Base-by-base conservation (phyloP, 2,888 invertebrate species). In the Hypercompe scribonia region DNA sequence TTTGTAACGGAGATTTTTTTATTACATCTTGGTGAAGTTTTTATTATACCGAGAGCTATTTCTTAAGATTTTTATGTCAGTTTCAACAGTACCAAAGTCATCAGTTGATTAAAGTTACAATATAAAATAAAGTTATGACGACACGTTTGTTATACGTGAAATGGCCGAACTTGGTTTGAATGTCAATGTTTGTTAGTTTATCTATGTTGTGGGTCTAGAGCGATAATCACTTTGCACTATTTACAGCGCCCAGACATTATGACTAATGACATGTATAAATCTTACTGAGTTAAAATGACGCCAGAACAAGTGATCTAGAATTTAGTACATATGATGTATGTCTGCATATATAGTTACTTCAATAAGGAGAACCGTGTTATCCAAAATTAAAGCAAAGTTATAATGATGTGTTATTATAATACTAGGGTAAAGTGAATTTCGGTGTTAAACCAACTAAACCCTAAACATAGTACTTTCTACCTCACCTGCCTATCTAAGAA, bases 21-120 rank as follows among this genome's bases (percentile, higher is more conserved):
- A 93, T 93, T 90, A 88, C 90, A 81, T 88, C 89, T 91, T 86
- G 88, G 86, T 90, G 86, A 92, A 92, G 92, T 94, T 94, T 93
- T 93, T 94, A 93, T 92, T 91, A 90, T 86, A 84, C 84, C 86
- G 83, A 89, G 87, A 90, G 90, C 91, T 92, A 89, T 91, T 90
- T 89, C 90, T 89, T 84, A 90, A 89, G 89, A 89, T 91, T 93
- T 88, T 92, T 92, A 92, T 93, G 91, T 85, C 89, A 88, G 87
- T 92, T 90, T 89, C 86, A 90, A 84, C 90, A 88, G 87, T 90
- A 87, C 88, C 88, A 86, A 86, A 89, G 89, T 88, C 88, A 88
- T 90, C 86, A 87, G 87, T 90, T 90, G 89, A 89, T 89, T 88
- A 88, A 87, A 87, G 88, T 89, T 87, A 84, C 82, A 84, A 79